These are phyloP conservation scores for Trissoscelio sp. DNA, from an alignment of 2,888 invertebrate genomes.

Conservation along the genomic window DNA sequence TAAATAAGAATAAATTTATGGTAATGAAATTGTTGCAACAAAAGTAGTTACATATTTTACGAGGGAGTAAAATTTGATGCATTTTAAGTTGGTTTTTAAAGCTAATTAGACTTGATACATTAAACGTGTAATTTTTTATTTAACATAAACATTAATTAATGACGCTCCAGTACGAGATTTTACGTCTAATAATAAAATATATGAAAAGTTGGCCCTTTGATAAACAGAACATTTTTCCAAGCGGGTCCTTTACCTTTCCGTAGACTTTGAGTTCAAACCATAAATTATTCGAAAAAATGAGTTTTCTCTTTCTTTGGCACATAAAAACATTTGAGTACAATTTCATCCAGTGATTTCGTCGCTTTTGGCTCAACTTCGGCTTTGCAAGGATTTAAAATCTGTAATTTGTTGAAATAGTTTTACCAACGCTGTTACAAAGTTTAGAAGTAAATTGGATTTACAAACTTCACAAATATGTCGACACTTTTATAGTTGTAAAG, in stretches of 20 bases:
- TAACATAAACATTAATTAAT: no score
- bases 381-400: conserved; percentile 57
- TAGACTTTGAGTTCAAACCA: background rate
- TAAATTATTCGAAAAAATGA: conserved; percentile 18
- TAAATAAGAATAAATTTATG: no score
- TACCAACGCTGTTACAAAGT: conserved; percentile 66
- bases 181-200: no score
- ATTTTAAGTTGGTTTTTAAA: no score
- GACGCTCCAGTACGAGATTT: no score
- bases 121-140: no score
- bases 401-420: conserved; percentile 65
- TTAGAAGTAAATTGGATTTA: conserved; percentile 61
- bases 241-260: background rate
- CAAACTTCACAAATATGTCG: conserved; percentile 68
- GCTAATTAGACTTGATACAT: no score
- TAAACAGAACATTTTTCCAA: background rate
- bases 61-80: no score
- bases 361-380: conserved; percentile 39
- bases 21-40: no score
- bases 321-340: conserved; percentile 43
- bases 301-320: background rate
- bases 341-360: conserved; percentile 41
- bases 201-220: background rate
- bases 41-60: no score
- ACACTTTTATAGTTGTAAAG: conserved; percentile 56